phyloP scores from a whole-genome alignment of 2,888 invertebrate genomes.

The Odontocerum albicorne region DNA sequence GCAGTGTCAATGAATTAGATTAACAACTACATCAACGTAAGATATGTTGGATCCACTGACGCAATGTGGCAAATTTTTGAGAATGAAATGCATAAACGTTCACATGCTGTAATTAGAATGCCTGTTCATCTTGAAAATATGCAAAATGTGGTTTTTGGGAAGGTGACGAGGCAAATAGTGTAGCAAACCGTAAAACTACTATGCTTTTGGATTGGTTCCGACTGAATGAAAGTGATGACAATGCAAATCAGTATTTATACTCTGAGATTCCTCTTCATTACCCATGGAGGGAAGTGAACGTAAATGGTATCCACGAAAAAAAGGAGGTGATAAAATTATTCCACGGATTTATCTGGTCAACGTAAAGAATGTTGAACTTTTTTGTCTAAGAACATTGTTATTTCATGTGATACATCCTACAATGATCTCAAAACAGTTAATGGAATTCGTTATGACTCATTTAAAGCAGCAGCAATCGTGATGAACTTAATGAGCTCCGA shows the following conservation, averaged over 20 bases:
- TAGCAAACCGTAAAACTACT: neutral
- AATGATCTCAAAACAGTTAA: neutral
- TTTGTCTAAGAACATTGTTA: too few species aligned
- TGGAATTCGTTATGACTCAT: neutral
- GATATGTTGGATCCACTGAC: neutral
- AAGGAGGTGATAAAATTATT: neutral
- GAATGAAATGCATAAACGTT: neutral
- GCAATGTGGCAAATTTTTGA: slow-evolving; percentile 1
- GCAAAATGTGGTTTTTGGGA: neutral
- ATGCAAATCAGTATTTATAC: neutral
- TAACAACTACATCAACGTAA: neutral
- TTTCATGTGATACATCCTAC: neutral
- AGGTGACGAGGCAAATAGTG: neutral
- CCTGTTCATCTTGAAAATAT: neutral
- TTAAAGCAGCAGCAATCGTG: neutral
- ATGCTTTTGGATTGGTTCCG: neutral
- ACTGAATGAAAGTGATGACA: neutral
- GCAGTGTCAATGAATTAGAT: neutral
- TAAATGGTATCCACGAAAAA: neutral
- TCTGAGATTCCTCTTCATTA: neutral
- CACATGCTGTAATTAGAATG: neutral
- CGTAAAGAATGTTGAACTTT: too few species aligned
- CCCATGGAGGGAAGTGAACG: neutral
- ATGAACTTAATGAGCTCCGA: neutral
- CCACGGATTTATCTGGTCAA: neutral